Evolutionary conservation across 1,140 invertebrate species (phyloP).

Genomic region (Mamestra configurata): DNA sequence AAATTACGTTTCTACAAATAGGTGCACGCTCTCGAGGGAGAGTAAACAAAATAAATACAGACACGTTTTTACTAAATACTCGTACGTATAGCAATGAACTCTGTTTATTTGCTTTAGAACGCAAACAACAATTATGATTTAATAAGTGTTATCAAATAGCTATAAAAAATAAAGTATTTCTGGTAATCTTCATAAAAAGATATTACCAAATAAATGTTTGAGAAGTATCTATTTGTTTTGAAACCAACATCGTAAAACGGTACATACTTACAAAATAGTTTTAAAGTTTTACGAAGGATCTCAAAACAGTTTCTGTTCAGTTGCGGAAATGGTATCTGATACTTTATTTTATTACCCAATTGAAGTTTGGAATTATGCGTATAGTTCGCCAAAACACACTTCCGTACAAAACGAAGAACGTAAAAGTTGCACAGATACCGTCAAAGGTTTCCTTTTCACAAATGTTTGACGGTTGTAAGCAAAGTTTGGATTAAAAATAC

Average conservation of each 20-base stretch:
- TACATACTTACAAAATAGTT: background rate
- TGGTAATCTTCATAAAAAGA: background rate
- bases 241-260: background rate
- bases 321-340: background rate
- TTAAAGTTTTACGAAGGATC: slow-evolving; percentile 7
- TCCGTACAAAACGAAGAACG: background rate
- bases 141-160: background rate
- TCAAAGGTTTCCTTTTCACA: slow-evolving; percentile 19
- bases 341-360: background rate
- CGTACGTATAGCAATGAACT: background rate
- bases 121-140: background rate
- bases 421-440: background rate
- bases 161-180: background rate
- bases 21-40: background rate
- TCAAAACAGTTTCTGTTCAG: background rate
- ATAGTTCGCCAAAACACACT: slow-evolving; percentile 9
- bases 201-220: background rate
- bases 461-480: background rate
- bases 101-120: background rate
- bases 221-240: background rate
- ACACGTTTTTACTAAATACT: background rate
- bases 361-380: background rate
- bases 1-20: slow-evolving; percentile 20
- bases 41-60: slow-evolving; percentile 5
- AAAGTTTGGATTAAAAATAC: slow-evolving; percentile 18